Evolutionary conservation across 2,888 invertebrate genomes (phyloP), one percentile per base, ranked within the genome.

Genomic region (Acrobasis suavella): DNA sequence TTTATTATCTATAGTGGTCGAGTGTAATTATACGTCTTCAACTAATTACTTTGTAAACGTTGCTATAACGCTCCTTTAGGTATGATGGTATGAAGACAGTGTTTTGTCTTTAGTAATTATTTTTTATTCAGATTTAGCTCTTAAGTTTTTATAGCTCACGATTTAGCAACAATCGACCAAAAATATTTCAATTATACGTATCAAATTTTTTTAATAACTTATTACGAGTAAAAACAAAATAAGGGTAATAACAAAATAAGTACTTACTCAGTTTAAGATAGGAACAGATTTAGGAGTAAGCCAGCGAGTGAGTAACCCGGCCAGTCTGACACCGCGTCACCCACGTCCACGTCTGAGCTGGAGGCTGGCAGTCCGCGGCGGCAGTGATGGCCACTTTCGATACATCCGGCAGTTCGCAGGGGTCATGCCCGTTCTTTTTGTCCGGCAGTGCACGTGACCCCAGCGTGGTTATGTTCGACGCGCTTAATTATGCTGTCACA

Each of bases 401-500:
- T 88, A 89, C 80, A 86, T 91, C 91, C 91, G 90, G 89, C 89
- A 89, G 82, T 78, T 81, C 80, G 77, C 71, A 74, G 84, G 82
- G 91, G 91, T 91, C 91, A 85, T 80, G 89, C 87, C 84, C 87
- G 83, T 78, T 84, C 86, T 87, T 88, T 89, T 88, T 87, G 74
- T 86, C 83, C 86, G 73, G 74, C 71, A 69, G 71, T 78, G 77
- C 84, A 85, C 85, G 87, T 83, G 86, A 85, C 82, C 82, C 82
- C 77, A 73, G 78, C 85, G 84, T 87, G 89, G 87, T 89, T 89
- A 83, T 86, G 82, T 86, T 82, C 85, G 85, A 85, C 85, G 82
- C 85, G 88, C 87, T 89, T 91, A 92, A 92, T 92, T 92, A 91
- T 87, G 86, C 87, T 91, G 91, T 91, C 91, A 89, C 82, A 87